Evolutionary conservation across 1,140 invertebrate genomes (phyloP).

Genomic region (Bombyx mori): ASM3026992v2 NC_085109.1:8298501-8299000

Average conservation of each 20-base stretch:
- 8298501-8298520: conserved; percentile 67
- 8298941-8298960: conserved; percentile 53
- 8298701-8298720: conserved; percentile 61
- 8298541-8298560: conserved; percentile 45
- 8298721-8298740: conserved; percentile 72
- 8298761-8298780: conserved; percentile 58
- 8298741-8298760: conserved; percentile 64
- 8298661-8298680: conserved; percentile 42
- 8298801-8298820: conserved; percentile 22
- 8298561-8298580: conserved; percentile 40
- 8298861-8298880: conserved; percentile 26
- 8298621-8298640: conserved; percentile 57
- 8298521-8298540: conserved; percentile 41
- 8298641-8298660: conserved; percentile 32
- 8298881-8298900: conserved; percentile 24
- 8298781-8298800: conserved; percentile 36
- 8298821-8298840: conserved; percentile 21
- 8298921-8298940: conserved; percentile 48
- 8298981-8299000: conserved; percentile 81
- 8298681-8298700: conserved; percentile 54
- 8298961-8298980: conserved; percentile 48
- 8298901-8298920: conserved; percentile 28
- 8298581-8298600: conserved; percentile 47
- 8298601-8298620: conserved; percentile 61
- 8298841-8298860: conserved; percentile 41